Percentiles rank a stretch among this genome's conserved stretches.
phyloP scores from a whole-genome alignment of 2,888 invertebrate species.

The Hecatera dysodea region DNA sequence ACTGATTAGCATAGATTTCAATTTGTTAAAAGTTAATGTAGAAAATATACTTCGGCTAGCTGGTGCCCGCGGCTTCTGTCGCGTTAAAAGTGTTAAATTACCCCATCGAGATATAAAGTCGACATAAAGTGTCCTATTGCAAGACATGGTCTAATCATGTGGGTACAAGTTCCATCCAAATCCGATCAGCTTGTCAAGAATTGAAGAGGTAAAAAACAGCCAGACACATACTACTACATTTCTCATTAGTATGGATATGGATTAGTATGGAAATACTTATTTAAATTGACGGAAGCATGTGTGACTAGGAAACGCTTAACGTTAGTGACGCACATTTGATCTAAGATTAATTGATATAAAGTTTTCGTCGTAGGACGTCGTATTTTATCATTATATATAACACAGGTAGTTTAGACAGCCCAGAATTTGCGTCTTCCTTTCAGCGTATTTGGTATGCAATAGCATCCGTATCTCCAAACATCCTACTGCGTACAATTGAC shows the following conservation, averaged over 20 bases:
- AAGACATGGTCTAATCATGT: not conserved
- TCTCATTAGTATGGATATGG: not conserved
- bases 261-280: constrained; percentile 2
- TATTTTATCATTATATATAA: constrained; percentile 26
- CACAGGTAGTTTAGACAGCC: not conserved
- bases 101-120: not conserved
- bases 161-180: not conserved
- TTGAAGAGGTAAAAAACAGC: not conserved
- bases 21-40: constrained; percentile 39
- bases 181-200: not conserved
- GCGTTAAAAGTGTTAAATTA: not conserved
- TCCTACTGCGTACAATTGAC: constrained; percentile 41
- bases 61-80: not conserved
- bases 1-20: constrained; percentile 60
- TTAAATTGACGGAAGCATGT: constrained; percentile 22
- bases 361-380: not conserved
- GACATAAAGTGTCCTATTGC: too few species aligned
- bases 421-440: constrained; percentile 13
- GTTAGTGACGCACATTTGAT: constrained; percentile 24
- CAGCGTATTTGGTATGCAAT: constrained; percentile 31
- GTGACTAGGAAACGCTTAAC: constrained; percentile 22
- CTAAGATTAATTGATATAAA: constrained; percentile 24
- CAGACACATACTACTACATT: not conserved
- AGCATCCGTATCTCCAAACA: constrained; percentile 10
- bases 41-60: constrained; percentile 17